These are phyloP conservation scores for Papilio dardanus DNA, from an alignment of 1,140 invertebrate genomes.

Conservation along the genomic window DNA sequence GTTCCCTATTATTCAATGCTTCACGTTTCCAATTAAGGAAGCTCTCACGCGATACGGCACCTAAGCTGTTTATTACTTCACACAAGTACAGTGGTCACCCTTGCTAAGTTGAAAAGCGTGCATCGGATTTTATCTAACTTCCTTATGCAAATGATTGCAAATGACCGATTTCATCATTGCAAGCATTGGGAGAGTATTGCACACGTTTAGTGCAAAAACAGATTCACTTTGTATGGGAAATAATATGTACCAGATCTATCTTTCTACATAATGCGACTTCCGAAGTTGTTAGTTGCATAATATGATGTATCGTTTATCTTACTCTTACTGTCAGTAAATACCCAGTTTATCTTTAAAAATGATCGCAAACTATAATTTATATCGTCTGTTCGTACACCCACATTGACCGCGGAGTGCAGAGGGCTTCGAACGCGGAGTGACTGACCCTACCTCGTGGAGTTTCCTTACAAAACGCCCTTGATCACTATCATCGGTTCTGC, in stretches of 20 bases:
- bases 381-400: slow-evolving; percentile 19
- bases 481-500: slow-evolving; percentile 65
- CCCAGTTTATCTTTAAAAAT: background rate
- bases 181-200: slow-evolving; percentile 39
- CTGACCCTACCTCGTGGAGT: slow-evolving; percentile 57
- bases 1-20: slow-evolving; percentile 25
- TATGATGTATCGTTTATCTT: background rate
- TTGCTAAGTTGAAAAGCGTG: slow-evolving; percentile 47
- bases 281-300: background rate
- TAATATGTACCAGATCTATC: background rate
- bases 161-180: slow-evolving; percentile 56
- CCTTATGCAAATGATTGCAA: slow-evolving; percentile 73
- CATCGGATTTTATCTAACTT: slow-evolving; percentile 61
- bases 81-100: slow-evolving; percentile 57
- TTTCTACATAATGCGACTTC: background rate
- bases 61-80: slow-evolving; percentile 47
- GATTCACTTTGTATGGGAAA: slow-evolving; percentile 29
- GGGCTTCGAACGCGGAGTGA: slow-evolving; percentile 37
- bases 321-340: background rate
- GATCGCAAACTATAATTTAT: slow-evolving; percentile 13
- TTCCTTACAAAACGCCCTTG: slow-evolving; percentile 63
- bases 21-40: slow-evolving; percentile 48
- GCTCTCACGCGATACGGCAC: slow-evolving; percentile 51
- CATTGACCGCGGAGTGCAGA: slow-evolving; percentile 6
- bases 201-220: slow-evolving; percentile 39